Evolutionary conservation across 2,113 vertebrate species (phyloP).

Genomic region (Phainopepla nitens): DNA sequence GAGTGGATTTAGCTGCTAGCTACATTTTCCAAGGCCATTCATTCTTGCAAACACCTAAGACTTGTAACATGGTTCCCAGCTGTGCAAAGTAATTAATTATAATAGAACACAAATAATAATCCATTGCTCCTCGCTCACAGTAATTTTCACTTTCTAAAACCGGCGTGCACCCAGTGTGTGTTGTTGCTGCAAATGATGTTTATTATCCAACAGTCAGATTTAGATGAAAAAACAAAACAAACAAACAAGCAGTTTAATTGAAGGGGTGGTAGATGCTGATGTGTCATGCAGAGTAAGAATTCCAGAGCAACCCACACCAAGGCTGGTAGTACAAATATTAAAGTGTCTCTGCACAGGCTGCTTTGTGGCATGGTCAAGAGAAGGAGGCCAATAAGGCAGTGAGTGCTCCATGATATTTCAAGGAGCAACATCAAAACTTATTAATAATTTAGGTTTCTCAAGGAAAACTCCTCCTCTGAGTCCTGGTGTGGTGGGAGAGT

Average conservation of each 20-base stretch:
- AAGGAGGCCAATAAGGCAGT: not conserved
- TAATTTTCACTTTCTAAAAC: slow-evolving; percentile 34
- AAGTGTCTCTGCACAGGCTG: not conserved
- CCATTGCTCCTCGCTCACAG: not conserved
- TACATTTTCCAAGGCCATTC: slow-evolving; percentile 37
- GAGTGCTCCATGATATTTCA: not conserved
- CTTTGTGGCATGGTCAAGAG: not conserved
- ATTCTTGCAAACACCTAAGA: slow-evolving; percentile 45
- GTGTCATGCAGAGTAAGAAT: not conserved
- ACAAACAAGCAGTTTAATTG: not conserved
- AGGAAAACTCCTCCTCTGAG: not conserved
- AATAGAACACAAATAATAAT: slow-evolving; percentile 43
- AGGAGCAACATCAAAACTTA: not conserved
- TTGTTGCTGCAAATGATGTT: not conserved
- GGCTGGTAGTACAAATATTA: not conserved
- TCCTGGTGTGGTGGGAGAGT: not conserved
- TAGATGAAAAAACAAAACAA: not conserved
- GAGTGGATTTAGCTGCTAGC: slow-evolving; percentile 39
- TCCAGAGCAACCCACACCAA: not conserved
- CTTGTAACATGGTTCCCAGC: slow-evolving; percentile 10
- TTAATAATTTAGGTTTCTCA: not conserved
- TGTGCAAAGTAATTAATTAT: slow-evolving; percentile 54
- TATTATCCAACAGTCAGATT: not conserved
- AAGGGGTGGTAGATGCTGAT: not conserved
- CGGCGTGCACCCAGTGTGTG: not conserved